Conservation (phyloP, 2,113 vertebrate species). For the Epinephelus fuscoguttatus region DNA sequence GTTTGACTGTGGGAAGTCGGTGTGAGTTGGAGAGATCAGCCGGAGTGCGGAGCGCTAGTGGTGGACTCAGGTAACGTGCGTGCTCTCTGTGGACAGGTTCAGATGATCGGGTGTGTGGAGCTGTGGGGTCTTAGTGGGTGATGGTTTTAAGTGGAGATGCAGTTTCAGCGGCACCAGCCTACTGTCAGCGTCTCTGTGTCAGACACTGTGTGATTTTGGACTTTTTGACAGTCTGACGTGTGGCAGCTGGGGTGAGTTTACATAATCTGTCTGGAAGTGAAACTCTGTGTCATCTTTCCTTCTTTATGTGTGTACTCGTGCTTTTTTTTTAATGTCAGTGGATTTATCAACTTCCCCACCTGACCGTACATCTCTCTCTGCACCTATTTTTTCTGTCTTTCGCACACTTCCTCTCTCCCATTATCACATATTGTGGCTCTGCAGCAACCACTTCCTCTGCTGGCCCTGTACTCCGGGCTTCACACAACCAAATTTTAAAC, state of each 20-base stretch:
- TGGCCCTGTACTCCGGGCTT: slow-evolving; percentile 60
- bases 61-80: slow-evolving; percentile 85
- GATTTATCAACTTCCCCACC: slow-evolving; percentile 4
- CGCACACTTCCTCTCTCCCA: slow-evolving; percentile 59
- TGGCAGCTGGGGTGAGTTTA: slow-evolving; percentile 37
- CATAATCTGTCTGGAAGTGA: slow-evolving; percentile 6
- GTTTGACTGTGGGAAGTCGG: slow-evolving; percentile 80
- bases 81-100: slow-evolving; percentile 54
- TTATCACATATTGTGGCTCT: slow-evolving; percentile 62
- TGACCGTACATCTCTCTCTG: slow-evolving; percentile 14
- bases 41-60: slow-evolving; percentile 23
- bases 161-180: neutral
- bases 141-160: slow-evolving; percentile 29
- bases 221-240: slow-evolving; percentile 9
- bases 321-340: slow-evolving; percentile 20
- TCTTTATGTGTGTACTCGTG: neutral
- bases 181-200: slow-evolving; percentile 17
- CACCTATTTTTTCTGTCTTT: slow-evolving; percentile 39
- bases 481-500: slow-evolving; percentile 82
- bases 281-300: slow-evolving; percentile 5
- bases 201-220: slow-evolving; percentile 6
- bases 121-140: slow-evolving; percentile 27
- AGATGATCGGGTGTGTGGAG: slow-evolving; percentile 25
- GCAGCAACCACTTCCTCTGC: slow-evolving; percentile 71
- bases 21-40: slow-evolving; percentile 52